phyloP scores from a whole-genome alignment of 2,113 vertebrate species.

The Speoplatyrhinus poulsoni region DNA sequence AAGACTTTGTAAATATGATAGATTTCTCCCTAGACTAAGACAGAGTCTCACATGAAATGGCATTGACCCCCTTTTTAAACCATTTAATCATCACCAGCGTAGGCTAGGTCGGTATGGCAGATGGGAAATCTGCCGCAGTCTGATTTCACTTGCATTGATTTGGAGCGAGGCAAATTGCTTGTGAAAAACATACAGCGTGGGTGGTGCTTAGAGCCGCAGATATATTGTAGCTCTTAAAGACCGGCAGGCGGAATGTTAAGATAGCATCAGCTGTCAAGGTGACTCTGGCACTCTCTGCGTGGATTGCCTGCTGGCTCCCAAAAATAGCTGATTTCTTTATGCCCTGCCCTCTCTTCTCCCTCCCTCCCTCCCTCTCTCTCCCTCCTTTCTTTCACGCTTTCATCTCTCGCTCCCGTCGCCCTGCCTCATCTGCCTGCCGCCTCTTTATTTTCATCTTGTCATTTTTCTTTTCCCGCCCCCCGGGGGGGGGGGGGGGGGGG shows the following conservation, averaged over 20 bases:
- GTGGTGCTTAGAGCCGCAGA: slow-evolving; percentile 56
- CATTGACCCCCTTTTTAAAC: slow-evolving; percentile 52
- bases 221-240: slow-evolving; percentile 63
- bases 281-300: slow-evolving; percentile 70
- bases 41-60: slow-evolving; percentile 43
- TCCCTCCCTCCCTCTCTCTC: neutral
- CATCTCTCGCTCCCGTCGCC: slow-evolving; percentile 58
- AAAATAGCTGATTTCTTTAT: slow-evolving; percentile 69
- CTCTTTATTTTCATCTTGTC: slow-evolving; percentile 51
- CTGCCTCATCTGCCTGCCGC: slow-evolving; percentile 59
- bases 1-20: neutral
- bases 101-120: slow-evolving; percentile 50
- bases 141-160: slow-evolving; percentile 72
- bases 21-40: neutral
- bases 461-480: slow-evolving; percentile 30
- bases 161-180: slow-evolving; percentile 66
- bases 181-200: slow-evolving; percentile 65
- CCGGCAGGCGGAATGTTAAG: slow-evolving; percentile 69
- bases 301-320: slow-evolving; percentile 67
- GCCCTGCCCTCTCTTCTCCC: slow-evolving; percentile 27
- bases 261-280: slow-evolving; percentile 78
- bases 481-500: too few relatives aligned
- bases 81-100: slow-evolving; percentile 47
- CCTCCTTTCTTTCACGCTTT: slow-evolving; percentile 56
- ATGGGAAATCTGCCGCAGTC: slow-evolving; percentile 70